Percentiles rank a stretch among this genome's conserved stretches.
Conservation (phyloP, 2,113 vertebrate species). For the Rhea pennata region DNA sequence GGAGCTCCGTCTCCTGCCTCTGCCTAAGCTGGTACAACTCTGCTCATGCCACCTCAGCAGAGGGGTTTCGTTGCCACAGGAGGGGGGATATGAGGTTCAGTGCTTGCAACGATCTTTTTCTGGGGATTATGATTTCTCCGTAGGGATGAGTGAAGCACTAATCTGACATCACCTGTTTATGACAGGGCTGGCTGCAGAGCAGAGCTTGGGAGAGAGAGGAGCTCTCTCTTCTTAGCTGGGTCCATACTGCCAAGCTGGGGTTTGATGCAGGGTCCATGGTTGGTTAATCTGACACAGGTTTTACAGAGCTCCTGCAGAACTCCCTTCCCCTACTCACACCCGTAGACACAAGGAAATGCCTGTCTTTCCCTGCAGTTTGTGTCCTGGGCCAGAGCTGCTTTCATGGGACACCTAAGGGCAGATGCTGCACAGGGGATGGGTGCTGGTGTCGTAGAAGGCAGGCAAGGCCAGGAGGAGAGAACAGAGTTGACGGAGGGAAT, state of each 20-base stretch:
- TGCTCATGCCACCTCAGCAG: background rate
- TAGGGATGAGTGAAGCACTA: background rate
- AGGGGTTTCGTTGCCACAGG: background rate
- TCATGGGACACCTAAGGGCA: no score
- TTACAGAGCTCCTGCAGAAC: background rate
- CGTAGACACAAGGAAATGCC: background rate
- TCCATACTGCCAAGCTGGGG: background rate
- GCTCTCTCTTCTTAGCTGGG: background rate
- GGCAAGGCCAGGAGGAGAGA: no score
- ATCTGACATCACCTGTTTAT: background rate
- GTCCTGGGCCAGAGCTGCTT: background rate
- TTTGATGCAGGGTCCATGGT: background rate
- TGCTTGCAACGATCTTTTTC: background rate
- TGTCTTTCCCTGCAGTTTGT: background rate
- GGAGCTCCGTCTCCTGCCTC: background rate
- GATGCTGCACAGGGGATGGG: no score
- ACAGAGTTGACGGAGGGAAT: no score
- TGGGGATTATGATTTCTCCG: background rate
- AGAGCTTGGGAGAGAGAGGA: background rate
- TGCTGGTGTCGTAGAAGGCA: no score
- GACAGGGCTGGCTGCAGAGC: background rate
- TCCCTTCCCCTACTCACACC: background rate
- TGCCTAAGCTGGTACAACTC: background rate
- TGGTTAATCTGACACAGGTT: background rate
- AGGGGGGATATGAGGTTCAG: background rate